Percentiles rank a stretch among this genome's conserved stretches.
phyloP scores from a whole-genome alignment of 2,113 vertebrate genomes.

The Chaenocephalus aceratus region DNA sequence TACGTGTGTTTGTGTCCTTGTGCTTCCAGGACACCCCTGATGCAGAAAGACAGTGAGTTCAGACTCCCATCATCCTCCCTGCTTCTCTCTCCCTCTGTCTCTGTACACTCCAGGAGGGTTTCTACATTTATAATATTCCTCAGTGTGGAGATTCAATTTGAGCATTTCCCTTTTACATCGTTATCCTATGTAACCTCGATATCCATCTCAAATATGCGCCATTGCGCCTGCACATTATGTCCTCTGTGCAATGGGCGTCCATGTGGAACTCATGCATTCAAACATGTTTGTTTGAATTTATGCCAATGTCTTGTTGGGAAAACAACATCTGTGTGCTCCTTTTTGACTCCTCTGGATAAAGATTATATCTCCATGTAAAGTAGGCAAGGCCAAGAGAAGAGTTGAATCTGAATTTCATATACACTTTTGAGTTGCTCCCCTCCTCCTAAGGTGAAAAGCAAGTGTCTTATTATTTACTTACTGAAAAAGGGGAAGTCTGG shows the following conservation, averaged over 20 bases:
- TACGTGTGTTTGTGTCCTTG: background rate
- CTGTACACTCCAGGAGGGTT: background rate
- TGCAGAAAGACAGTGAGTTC: slow-evolving; percentile 12
- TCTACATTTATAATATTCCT: slow-evolving; percentile 48
- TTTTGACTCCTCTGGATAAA: slow-evolving; percentile 43
- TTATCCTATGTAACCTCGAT: slow-evolving; percentile 34
- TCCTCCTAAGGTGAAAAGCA: slow-evolving; percentile 55
- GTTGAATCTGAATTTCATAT: slow-evolving; percentile 43
- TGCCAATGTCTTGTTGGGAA: slow-evolving; percentile 48
- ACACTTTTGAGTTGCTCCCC: slow-evolving; percentile 24
- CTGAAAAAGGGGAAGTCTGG: slow-evolving; percentile 47
- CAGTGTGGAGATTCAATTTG: slow-evolving; percentile 45
- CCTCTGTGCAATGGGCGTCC: slow-evolving; percentile 43
- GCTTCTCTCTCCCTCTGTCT: slow-evolving; percentile 20
- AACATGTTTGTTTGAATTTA: slow-evolving; percentile 59
- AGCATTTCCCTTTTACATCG: slow-evolving; percentile 42
- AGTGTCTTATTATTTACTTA: slow-evolving; percentile 75
- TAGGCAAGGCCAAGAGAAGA: slow-evolving; percentile 31
- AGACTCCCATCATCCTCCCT: background rate
- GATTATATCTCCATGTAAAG: slow-evolving; percentile 71
- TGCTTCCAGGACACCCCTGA: slow-evolving; percentile 13
- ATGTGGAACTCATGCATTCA: slow-evolving; percentile 55
- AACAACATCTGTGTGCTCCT: slow-evolving; percentile 50
- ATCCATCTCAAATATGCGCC: slow-evolving; percentile 20
- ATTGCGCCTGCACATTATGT: slow-evolving; percentile 30